Percentiles rank a stretch among this genome's conserved stretches.
Conservation (phyloP, 2,888 invertebrate genomes). For the Calliphora vomitoria region DNA sequence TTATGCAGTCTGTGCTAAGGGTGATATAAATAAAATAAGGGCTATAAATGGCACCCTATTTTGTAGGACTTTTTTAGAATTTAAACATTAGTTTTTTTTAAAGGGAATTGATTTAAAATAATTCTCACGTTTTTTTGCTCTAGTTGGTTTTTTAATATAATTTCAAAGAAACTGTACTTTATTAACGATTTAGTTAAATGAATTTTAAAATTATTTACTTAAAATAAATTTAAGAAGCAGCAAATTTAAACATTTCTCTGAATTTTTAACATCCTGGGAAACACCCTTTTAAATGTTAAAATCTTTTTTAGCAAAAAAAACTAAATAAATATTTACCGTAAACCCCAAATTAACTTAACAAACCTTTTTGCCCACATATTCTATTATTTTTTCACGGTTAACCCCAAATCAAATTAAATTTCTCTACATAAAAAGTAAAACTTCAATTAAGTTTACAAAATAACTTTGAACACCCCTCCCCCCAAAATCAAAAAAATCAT, state of each 20-base stretch:
- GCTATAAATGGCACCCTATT: conserved; percentile 55
- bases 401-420: conserved; percentile 69
- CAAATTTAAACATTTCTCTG: background rate
- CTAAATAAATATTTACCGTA: conserved; percentile 15
- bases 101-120: conserved; percentile 62
- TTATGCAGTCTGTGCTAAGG: conserved; percentile 63
- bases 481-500: conserved; percentile 2
- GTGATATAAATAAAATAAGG: conserved; percentile 60
- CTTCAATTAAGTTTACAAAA: conserved; percentile 70
- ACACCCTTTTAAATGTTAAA: conserved; percentile 31
- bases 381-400: conserved; percentile 58
- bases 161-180: conserved; percentile 21
- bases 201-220: too few species aligned
- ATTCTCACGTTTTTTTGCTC: conserved; percentile 64
- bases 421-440: conserved; percentile 54
- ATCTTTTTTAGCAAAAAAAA: background rate
- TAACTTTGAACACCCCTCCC: conserved; percentile 74
- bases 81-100: background rate
- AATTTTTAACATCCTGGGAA: conserved; percentile 47
- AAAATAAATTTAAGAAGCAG: too few species aligned
- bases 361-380: conserved; percentile 13
- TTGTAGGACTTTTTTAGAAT: background rate
- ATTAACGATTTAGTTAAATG: too few species aligned
- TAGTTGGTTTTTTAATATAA: background rate
- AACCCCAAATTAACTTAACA: conserved; percentile 51